Conservation (phyloP, 2,888 invertebrate genomes). For the Tipula confusa region DNA sequence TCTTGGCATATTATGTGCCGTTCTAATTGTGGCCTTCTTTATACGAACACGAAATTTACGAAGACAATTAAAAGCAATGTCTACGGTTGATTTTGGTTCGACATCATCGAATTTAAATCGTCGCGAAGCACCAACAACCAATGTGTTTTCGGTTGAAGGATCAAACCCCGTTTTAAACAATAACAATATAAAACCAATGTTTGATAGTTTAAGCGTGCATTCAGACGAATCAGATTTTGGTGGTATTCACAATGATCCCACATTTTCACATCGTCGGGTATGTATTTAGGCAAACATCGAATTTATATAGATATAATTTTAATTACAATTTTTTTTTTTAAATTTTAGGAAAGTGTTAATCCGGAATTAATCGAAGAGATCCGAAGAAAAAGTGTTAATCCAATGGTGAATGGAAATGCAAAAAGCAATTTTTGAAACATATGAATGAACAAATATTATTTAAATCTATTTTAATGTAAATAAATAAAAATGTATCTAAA, state of each 20-base stretch:
- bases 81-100: slow-evolving; percentile 56
- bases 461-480: background rate
- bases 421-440: background rate
- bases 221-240: slow-evolving; percentile 57
- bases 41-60: slow-evolving; percentile 56
- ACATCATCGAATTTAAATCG: slow-evolving; percentile 54
- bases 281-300: background rate
- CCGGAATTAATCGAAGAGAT: slow-evolving; percentile 25
- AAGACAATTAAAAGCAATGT: slow-evolving; percentile 58
- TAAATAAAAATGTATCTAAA: background rate
- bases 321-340: background rate
- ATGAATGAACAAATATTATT: background rate
- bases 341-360: slow-evolving; percentile 33
- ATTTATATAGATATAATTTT: background rate
- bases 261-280: slow-evolving; percentile 35
- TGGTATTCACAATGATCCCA: slow-evolving; percentile 61
- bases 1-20: slow-evolving; percentile 52
- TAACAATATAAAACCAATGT: slow-evolving; percentile 34
- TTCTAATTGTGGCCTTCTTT: slow-evolving; percentile 55
- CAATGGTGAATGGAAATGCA: background rate
- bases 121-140: slow-evolving; percentile 60
- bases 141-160: slow-evolving; percentile 65
- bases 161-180: slow-evolving; percentile 67
- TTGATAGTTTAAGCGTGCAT: slow-evolving; percentile 46
- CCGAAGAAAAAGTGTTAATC: slow-evolving; percentile 30